Evolutionary conservation across 2,888 invertebrate genomes (phyloP), one percentile per base, ranked within the genome.

Genomic region (Pharmacophagus antenor): DNA sequence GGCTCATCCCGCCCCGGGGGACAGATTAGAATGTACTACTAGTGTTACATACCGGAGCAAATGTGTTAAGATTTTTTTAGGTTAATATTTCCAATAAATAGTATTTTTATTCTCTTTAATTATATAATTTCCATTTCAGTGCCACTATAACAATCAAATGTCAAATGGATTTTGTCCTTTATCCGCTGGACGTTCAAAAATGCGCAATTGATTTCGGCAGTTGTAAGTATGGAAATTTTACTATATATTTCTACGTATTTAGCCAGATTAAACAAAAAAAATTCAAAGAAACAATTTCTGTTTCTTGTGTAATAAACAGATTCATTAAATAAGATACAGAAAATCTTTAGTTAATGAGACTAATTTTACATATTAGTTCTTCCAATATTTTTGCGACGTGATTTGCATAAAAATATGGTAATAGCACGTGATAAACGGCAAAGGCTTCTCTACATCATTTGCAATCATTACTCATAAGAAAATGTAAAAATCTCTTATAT

Each of bases 111-210:
- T 15, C 0, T 31, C 0, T 12, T 31, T 31, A 31, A 12, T 10
- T 31, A 31, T 12, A 15, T 31, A 10, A 31, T 31, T 31, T 31
- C 31, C 31, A 12, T 68, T 73, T 60, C 89, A 93, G 93, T 67
- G 93, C 93, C 31, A 93, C 93, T 62, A 92, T 93, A 67, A 92
- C 93, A 66, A 92, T 93, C 67, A 93, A 93, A 79, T 93, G 93
- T 76, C 92, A 93, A 78, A 93, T 93, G 93, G 92, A 93, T 76
- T 93, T 93, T 76, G 92, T 92, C 58, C 81, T 93, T 62, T 93
- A 93, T 71, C 93, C 93, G 18, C 76, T 93, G 68, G 93, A 93
- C 72, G 92, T 93, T 46, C 93, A 93, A 76, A 92, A 91, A 70
- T 93, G 93, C 77, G 91, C 91, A 59, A 92, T 93, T 70, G 93